phyloP scores from a whole-genome alignment of 2,113 vertebrate species.

The Neolamprologus variostigma region DNA sequence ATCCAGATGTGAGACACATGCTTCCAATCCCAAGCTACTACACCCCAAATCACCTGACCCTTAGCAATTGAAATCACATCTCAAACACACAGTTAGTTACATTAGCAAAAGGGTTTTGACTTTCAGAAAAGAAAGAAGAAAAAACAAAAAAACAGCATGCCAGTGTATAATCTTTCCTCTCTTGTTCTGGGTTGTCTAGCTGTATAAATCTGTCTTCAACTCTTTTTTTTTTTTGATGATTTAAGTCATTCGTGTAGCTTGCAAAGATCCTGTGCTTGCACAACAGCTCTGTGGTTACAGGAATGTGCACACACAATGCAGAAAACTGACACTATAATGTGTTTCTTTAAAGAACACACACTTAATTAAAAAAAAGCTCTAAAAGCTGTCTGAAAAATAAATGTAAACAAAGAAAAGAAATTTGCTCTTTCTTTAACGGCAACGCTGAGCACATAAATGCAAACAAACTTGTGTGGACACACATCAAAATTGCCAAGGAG shows the following conservation, averaged over 20 bases:
- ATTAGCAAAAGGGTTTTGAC: conserved; percentile 1
- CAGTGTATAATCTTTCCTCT: not conserved
- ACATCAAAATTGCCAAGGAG: not conserved
- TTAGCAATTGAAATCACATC: conserved; percentile 52
- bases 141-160: not conserved
- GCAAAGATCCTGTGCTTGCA: not conserved
- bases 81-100: conserved; percentile 72
- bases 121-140: conserved; percentile 2
- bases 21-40: conserved; percentile 46
- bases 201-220: not conserved
- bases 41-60: conserved; percentile 37
- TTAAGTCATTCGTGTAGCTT: not conserved
- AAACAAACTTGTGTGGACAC: not conserved
- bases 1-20: conserved; percentile 68
- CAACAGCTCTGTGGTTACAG: not conserved
- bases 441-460: not conserved
- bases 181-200: not conserved
- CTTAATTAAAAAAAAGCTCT: not conserved
- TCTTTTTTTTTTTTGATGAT: not conserved
- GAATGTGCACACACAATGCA: not conserved
- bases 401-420: not conserved
- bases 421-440: not conserved
- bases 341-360: not conserved
- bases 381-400: not conserved
- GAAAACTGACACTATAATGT: not conserved